Evolutionary conservation across 2,113 vertebrate genomes (phyloP), one percentile per base, ranked within the genome.

Genomic region (Puma concolor): DNA sequence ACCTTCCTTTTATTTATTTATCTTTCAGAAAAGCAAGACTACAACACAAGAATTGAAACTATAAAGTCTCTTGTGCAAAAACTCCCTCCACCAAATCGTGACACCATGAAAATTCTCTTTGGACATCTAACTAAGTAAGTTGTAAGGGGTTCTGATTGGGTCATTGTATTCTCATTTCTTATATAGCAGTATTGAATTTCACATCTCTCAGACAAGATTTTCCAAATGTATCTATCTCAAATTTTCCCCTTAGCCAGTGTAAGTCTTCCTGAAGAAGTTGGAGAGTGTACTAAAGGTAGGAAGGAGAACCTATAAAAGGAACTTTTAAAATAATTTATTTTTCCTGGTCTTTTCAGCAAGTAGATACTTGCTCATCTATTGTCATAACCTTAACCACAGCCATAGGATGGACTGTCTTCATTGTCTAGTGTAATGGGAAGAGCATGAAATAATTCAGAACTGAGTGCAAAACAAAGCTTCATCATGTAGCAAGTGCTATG

Each of bases 41-140:
- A 97, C 0, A 95, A 93, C 87, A 97, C 97, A 92, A 99, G 99
- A 95, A 98, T 99, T 77, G 98, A 99, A 98, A 94, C 97, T 17
- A 95, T 99, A 95, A 99, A 99, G 96, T 98, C 93, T 91, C 99
- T 99, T 95, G 98, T 99, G 93, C 98, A 99, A 94, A 98, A 99
- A 86, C 98, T 99, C 54, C 99, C 99, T 33, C 98, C 96, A 96
- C 99, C 99, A 81, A 99, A 99, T 99, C 99, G 98, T 27, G 99
- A 99, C 98, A 99, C 99, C 67, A 99, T 99, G 99, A 99, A 99
- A 98, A 93, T 99, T 69, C 99, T 99, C 67, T 99, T 99, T 98
- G 98, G 98, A 76, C 99, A 99, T 94, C 99, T 99, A 92, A 99
- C 98, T 95, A 99, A 99, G 99, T 99, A 99, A 98, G 98, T 98